These are phyloP conservation scores for Cephalotes varians DNA, from an alignment of 2,888 invertebrate genomes.

Conservation along the genomic window DNA sequence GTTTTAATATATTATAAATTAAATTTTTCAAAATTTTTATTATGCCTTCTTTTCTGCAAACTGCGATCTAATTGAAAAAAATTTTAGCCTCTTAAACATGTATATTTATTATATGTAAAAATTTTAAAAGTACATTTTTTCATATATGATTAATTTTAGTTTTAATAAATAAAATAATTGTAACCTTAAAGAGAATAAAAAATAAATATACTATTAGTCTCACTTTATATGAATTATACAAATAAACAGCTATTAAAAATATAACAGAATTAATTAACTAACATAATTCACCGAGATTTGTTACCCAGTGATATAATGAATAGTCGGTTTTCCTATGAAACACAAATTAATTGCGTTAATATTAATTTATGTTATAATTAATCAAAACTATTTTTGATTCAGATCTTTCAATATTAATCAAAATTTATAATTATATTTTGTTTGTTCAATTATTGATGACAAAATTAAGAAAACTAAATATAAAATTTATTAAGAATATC, in stretches of 20 bases:
- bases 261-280: conserved; percentile 32
- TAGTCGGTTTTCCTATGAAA: background rate
- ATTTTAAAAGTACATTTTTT: background rate
- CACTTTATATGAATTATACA: background rate
- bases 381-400: conserved; percentile 15
- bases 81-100: background rate
- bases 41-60: background rate
- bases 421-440: conserved; percentile 21
- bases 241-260: conserved; percentile 13
- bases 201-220: background rate
- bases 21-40: background rate
- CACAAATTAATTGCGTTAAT: conserved; percentile 28
- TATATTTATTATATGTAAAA: background rate
- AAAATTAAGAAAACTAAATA: background rate
- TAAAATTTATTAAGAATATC: background rate
- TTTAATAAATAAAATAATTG: background rate
- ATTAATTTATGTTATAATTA: conserved; percentile 30
- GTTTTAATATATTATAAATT: conserved; percentile 1
- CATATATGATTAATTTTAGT: background rate
- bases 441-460: background rate
- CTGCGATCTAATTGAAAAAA: background rate
- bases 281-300: conserved; percentile 30
- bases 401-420: conserved; percentile 4
- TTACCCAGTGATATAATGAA: conserved; percentile 19
- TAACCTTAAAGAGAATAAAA: background rate